These are phyloP conservation scores for Plectropomus leopardus DNA, from an alignment of 2,113 vertebrate species.

Conservation along the genomic window DNA sequence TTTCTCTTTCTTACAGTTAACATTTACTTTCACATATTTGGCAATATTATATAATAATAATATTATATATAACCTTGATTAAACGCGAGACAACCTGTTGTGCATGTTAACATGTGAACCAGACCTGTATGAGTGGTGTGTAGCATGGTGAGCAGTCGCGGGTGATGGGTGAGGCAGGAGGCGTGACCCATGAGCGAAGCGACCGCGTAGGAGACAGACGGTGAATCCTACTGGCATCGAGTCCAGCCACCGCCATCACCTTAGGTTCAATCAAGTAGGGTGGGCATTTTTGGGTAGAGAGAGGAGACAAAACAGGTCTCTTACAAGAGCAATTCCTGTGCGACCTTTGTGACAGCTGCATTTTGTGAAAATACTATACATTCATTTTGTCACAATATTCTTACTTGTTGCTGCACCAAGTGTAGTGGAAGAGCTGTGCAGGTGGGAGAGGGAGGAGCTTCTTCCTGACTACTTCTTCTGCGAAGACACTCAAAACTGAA, in stretches of 20 bases:
- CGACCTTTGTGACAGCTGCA: background rate
- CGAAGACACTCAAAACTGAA: slow-evolving; percentile 98
- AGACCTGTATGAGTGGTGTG: slow-evolving; percentile 93
- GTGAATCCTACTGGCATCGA: slow-evolving; percentile 92
- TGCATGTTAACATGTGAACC: background rate
- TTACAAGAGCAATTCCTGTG: background rate
- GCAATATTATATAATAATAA: too few species aligned
- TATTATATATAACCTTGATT: too few species aligned
- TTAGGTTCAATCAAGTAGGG: slow-evolving; percentile 53
- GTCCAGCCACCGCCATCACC: slow-evolving; percentile 95
- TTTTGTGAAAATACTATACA: background rate
- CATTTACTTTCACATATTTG: too few species aligned
- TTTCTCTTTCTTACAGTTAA: too few species aligned
- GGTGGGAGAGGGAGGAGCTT: slow-evolving; percentile 82
- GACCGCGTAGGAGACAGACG: slow-evolving; percentile 92
- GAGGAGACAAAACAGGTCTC: background rate
- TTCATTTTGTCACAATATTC: background rate
- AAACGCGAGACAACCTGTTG: background rate
- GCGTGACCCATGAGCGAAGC: slow-evolving; percentile 93
- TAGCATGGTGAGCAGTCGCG: slow-evolving; percentile 87
- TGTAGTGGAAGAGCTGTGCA: slow-evolving; percentile 92
- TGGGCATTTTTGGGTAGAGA: background rate
- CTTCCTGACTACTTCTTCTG: slow-evolving; percentile 90
- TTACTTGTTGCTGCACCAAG: slow-evolving; percentile 96
- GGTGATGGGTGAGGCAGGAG: slow-evolving; percentile 90